phyloP scores from a whole-genome alignment of 2,113 vertebrate species.

The Myiozetetes cayanensis region DNA sequence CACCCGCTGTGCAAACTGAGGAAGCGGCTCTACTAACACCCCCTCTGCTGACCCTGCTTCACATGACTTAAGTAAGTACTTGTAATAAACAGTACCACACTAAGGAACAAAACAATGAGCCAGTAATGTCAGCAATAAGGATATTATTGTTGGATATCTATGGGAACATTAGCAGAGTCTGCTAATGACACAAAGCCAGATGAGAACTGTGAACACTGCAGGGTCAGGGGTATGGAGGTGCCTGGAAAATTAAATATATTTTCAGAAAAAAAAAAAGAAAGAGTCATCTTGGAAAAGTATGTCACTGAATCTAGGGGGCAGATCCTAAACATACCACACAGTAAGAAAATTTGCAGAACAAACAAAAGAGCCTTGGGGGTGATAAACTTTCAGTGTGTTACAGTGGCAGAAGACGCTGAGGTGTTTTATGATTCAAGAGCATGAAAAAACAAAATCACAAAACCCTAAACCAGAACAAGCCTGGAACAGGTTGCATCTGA shows the following conservation, averaged over 20 bases:
- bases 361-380: not conserved
- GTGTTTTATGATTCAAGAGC: not conserved
- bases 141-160: not conserved
- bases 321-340: not conserved
- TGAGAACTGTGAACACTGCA: not conserved
- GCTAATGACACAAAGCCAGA: not conserved
- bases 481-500: not conserved
- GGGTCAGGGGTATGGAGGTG: not conserved
- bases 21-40: not conserved
- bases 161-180: not conserved
- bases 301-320: not conserved
- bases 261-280: not conserved
- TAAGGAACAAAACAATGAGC: not conserved
- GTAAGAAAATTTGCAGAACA: not conserved
- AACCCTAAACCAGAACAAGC: not conserved
- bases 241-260: not conserved
- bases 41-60: not conserved
- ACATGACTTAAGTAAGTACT: not conserved
- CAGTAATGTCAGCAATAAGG: not conserved
- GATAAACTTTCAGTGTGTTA: not conserved
- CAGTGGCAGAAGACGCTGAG: fast-evolving
- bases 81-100: not conserved
- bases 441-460: not conserved
- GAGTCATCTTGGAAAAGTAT: not conserved
- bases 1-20: not conserved